A percentile compares a stretch with the other conserved stretches of the same genome.
These are phyloP conservation scores for Leucoptera coffeella DNA, from an alignment of 2,888 invertebrate species.

Conservation along the genomic window DNA sequence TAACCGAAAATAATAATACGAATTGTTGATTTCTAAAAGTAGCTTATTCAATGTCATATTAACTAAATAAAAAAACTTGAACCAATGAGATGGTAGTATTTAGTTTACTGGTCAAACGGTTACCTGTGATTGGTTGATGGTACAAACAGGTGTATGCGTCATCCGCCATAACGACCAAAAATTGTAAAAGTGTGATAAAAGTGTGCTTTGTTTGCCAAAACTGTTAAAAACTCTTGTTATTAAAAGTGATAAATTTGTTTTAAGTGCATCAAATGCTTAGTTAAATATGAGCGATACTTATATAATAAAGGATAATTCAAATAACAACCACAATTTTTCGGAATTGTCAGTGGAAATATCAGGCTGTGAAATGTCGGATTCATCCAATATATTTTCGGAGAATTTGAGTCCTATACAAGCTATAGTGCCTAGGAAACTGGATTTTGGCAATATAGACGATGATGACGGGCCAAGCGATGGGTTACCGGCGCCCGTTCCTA, in stretches of 20 bases:
- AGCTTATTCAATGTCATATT: too few relatives aligned
- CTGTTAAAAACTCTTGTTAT: conserved; percentile 1
- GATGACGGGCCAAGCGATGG: conserved; percentile 31
- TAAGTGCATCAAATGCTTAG: conserved; percentile 18
- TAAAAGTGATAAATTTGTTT: conserved; percentile 1
- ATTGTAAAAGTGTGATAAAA: conserved; percentile 42
- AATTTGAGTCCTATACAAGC: conserved; percentile 53
- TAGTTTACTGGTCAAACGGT: conserved; percentile 30
- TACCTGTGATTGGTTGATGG: conserved; percentile 21
- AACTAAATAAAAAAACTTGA: conserved; percentile 15
- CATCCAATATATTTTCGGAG: conserved; percentile 53
- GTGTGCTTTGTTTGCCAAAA: conserved; percentile 24
- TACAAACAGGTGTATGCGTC: conserved; percentile 46
- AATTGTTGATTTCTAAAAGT: too few relatives aligned
- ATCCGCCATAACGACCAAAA: conserved; percentile 41
- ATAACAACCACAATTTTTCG: conserved; percentile 39
- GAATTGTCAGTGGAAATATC: conserved; percentile 55
- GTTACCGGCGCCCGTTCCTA: conserved; percentile 21
- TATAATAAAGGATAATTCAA: conserved; percentile 32
- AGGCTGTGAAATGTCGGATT: conserved; percentile 58
- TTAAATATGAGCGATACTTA: conserved; percentile 35
- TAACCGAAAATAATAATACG: too few relatives aligned
- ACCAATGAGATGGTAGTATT: conserved; percentile 26
- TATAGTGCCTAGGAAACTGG: conserved; percentile 55
- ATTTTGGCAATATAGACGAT: conserved; percentile 42